These are phyloP conservation scores for Dendrocincla tyrannina DNA, from an alignment of 2,797 vertebrate species.

Conservation along the genomic window DNA sequence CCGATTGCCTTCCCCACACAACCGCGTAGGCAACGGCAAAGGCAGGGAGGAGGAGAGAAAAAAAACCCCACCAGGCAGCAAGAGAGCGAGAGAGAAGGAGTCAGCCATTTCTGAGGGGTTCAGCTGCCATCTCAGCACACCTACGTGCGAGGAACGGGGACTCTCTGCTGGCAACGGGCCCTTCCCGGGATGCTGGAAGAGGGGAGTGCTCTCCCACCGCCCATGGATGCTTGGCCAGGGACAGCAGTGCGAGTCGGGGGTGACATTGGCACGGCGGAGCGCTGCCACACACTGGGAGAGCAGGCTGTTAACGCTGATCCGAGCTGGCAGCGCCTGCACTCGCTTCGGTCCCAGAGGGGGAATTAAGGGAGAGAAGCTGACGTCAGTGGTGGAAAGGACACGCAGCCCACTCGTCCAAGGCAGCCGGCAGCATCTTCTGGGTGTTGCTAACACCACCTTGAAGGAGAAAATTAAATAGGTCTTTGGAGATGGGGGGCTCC, in stretches of 20 bases:
- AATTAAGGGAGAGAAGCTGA: conserved; percentile 54
- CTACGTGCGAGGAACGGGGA: neutral
- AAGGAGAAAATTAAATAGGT: conserved; percentile 53
- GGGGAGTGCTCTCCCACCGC: neutral
- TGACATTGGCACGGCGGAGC: conserved; percentile 45
- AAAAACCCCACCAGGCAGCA: neutral
- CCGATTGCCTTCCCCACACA: conserved; percentile 55
- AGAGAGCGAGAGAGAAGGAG: conserved; percentile 3
- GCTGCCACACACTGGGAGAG: conserved; percentile 34
- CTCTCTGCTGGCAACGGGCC: neutral
- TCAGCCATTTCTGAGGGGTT: conserved; percentile 63
- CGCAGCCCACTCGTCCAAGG: conserved; percentile 38
- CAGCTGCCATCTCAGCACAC: conserved; percentile 51
- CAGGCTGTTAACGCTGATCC: conserved; percentile 48
- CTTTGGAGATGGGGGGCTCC: conserved; percentile 24
- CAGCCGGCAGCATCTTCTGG: conserved; percentile 53
- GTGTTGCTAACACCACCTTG: conserved; percentile 52
- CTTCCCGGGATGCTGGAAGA: neutral
- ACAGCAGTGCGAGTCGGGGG: neutral
- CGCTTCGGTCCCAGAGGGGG: conserved; percentile 37
- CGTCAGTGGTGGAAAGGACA: conserved; percentile 60
- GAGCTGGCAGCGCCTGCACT: conserved; percentile 57
- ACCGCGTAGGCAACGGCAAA: conserved; percentile 47
- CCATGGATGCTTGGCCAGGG: neutral
- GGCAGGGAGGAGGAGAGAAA: conserved; percentile 15